phyloP scores from a whole-genome alignment of 2,888 invertebrate species.

The Drosophila heteroneura region DNA sequence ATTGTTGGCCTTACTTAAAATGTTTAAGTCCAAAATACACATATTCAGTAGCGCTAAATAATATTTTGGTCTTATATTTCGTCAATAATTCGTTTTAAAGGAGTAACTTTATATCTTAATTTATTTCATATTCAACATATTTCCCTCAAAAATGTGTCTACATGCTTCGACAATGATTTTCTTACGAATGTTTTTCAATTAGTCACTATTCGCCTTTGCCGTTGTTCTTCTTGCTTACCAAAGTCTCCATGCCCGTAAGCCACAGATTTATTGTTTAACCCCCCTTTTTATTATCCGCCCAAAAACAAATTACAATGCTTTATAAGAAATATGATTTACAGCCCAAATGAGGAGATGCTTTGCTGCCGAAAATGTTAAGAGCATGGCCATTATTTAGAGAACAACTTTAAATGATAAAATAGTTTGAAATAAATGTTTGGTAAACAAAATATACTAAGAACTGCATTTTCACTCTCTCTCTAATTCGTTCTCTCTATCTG shows the following conservation, averaged over 20 bases:
- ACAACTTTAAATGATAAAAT: slow-evolving; percentile 38
- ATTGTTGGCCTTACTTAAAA: not conserved
- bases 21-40: not conserved
- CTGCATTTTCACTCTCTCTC: slow-evolving; percentile 8
- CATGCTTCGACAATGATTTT: not conserved
- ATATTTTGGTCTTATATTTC: not conserved
- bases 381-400: slow-evolving; percentile 56
- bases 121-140: not conserved
- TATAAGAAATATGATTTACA: slow-evolving; percentile 57
- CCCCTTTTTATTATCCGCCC: slow-evolving; percentile 2
- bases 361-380: slow-evolving; percentile 35
- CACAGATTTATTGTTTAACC: slow-evolving; percentile 47
- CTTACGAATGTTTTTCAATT: not conserved
- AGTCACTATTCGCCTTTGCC: not conserved
- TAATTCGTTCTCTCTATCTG: not conserved
- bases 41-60: not conserved
- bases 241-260: slow-evolving; percentile 24
- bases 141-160: not conserved
- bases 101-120: not conserved
- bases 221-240: slow-evolving; percentile 33
- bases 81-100: not conserved
- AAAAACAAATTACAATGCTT: slow-evolving; percentile 29
- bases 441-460: slow-evolving; percentile 34
- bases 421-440: slow-evolving; percentile 16
- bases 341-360: slow-evolving; percentile 21